A percentile compares a stretch with the other conserved stretches of the same genome.
Conservation (phyloP, 2,888 invertebrate species). For the Drosophila pegasa region DNA sequence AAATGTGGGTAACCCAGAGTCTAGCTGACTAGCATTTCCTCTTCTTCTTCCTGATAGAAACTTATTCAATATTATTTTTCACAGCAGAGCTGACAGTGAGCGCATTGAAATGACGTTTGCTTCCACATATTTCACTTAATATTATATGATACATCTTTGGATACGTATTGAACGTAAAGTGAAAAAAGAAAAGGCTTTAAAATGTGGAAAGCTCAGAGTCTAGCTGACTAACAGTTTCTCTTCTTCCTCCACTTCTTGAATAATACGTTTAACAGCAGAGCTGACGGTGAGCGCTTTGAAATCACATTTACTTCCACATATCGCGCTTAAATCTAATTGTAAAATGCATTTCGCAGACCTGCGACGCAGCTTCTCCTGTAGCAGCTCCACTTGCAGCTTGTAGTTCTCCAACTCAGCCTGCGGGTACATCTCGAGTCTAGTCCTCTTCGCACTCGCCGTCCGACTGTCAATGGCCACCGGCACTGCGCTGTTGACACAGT, state of each 20-base stretch:
- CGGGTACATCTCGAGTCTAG: constrained; percentile 76
- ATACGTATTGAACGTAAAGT: too few species aligned
- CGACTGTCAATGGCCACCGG: constrained; percentile 51
- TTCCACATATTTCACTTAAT: not conserved
- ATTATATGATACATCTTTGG: too few species aligned
- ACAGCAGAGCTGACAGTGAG: not conserved
- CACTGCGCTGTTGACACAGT: constrained; percentile 65
- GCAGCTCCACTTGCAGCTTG: constrained; percentile 84
- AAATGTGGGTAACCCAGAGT: not conserved
- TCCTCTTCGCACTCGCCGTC: constrained; percentile 20
- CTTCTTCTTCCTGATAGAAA: not conserved
- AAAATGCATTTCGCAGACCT: constrained; percentile 68
- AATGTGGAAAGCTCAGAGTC: not conserved
- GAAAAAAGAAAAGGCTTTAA: too few species aligned
- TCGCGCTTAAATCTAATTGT: not conserved
- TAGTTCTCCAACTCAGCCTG: constrained; percentile 84
- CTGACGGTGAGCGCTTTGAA: not conserved
- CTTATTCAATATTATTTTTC: not conserved
- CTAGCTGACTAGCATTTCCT: not conserved
- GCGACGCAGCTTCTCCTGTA: constrained; percentile 83
- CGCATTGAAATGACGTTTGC: not conserved
- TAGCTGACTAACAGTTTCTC: not conserved
- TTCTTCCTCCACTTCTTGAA: not conserved
- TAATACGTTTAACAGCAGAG: not conserved
- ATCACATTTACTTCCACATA: not conserved